Conservation (phyloP, 64 coral and sea anemone genomes). For the Stichodactyla mertensii region DNA sequence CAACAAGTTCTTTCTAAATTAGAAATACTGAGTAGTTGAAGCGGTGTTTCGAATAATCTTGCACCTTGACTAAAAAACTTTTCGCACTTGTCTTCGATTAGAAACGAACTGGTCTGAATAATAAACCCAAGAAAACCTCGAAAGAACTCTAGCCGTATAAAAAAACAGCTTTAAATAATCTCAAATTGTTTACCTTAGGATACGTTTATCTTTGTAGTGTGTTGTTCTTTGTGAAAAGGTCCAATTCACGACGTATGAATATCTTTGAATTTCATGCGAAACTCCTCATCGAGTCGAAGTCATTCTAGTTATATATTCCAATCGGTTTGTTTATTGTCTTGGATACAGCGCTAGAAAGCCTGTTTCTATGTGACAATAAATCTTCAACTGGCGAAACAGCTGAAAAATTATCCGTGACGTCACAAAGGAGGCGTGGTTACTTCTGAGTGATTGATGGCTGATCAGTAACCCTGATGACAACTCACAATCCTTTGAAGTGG, state of each 20-base stretch:
- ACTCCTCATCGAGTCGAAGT: neutral
- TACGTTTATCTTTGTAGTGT: neutral
- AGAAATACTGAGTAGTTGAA: neutral
- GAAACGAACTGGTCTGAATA: neutral
- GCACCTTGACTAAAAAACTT: neutral
- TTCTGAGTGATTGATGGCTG: neutral
- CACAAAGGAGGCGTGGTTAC: conserved; percentile 4
- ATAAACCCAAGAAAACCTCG: neutral
- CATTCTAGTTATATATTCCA: conserved; percentile 7
- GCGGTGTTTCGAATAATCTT: neutral
- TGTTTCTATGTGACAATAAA: conserved; percentile 3
- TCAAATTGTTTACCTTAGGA: neutral
- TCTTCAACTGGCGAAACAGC: conserved; percentile 8
- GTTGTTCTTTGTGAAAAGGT: neutral
- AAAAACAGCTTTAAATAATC: neutral
- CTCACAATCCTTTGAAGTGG: neutral
- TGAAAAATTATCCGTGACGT: neutral
- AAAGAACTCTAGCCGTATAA: neutral
- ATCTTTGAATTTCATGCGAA: neutral
- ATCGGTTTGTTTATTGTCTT: conserved; percentile 49
- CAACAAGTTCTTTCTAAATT: neutral
- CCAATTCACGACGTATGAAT: neutral
- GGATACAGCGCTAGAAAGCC: conserved; percentile 20
- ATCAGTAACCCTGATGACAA: neutral
- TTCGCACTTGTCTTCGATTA: neutral